Evolutionary conservation across 2,888 invertebrate genomes (phyloP), one percentile per base, ranked within the genome.

Genomic region (Dendrolimus pini): DNA sequence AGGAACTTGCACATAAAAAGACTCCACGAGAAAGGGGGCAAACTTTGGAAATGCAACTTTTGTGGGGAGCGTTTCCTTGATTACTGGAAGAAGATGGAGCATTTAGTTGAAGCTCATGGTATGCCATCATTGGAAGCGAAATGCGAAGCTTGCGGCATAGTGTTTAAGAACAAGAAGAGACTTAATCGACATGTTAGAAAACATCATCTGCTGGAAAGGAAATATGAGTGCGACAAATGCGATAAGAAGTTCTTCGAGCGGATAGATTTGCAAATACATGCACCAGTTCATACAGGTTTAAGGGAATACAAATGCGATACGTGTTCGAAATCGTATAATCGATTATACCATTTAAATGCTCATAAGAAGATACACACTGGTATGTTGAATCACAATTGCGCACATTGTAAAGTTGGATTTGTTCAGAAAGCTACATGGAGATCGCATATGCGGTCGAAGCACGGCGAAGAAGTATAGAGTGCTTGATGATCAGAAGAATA

Each of bases 251-350:
- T 85, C 55, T 82, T 75, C 13, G 70, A 73, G 0, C 74, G 80
- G 8, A 75, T 77, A 41, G 75, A 73, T 13, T 64, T 85, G 47
- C 80, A 79, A 56, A 77, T 76, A 41, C 88, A 89, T 59, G 75
- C 82, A 75, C 73, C 85, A 8, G 87, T 79, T 41, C 91, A 91
- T 61, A 82, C 85, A 0, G 84, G 83, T 0, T 71, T 74, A 1
- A 85, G 82, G 61, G 83, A 84, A 3, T 87, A 78, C 55, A 71
- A 80, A 9, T 85, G 85, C 56, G 67, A 72, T 7, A 61, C 77
- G 2, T 85, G 85, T 52, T 63, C 69, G 1, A 82, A 82, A 59
- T 64, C 65, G 0, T 86, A 75, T 53, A 78, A 76, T 0, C 69
- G 81, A n/a, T 72, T 74, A 55, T 80, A 78, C 55, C 78, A 80